Base-by-base conservation (phyloP, 2,888 invertebrate species). In the Mycalesis mineus region DNA sequence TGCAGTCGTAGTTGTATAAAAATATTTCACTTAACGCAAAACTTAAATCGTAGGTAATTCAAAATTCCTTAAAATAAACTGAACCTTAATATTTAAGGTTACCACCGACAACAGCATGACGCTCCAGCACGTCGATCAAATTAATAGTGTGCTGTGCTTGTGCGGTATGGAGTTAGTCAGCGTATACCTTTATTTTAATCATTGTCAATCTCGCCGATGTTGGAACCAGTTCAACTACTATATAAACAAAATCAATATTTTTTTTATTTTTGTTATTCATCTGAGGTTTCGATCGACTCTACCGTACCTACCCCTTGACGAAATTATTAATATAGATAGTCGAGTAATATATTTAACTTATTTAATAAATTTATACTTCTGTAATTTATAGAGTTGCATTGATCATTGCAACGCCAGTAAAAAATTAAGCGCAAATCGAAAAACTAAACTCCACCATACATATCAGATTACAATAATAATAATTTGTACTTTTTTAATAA, bases 401-500 rank as follows among this genome's bases (percentile, higher is more conserved):
- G 39, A 39, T 39, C 14, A 4, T 13, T 39, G 7, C 7, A 14
- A 14, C 1, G 14, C 15, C 1, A 14, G 15, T 40, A 7, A 13
- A 14, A 6, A 14, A 7, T 7, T 14, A 1, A 1, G 22, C 3
- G 2, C 2, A 0, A 22, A 17, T 17, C 11, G 17, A 41, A 17
- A 22, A 22, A 41, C 22, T 22, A 22, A 4, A 11, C 8, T 7
- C 7, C 49, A 51, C 41, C 42, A 50, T 55, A 49, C 40, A 40
- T 28, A 41, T 45, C 11, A 37, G 52, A 49, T 58, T 55, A 65
- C 55, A 57, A 45, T 52, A 51, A 60, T 42, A 55, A 49, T 62
- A 22, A 22, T 22, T 65, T 65, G 65, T 65, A 65, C 64, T 63
- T 64, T 57, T 50, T 57, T 22, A 22, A 22, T 22, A 4, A 22